Conservation (phyloP, 2,797 vertebrate species). For the Rhinogobio ventralis region DNA sequence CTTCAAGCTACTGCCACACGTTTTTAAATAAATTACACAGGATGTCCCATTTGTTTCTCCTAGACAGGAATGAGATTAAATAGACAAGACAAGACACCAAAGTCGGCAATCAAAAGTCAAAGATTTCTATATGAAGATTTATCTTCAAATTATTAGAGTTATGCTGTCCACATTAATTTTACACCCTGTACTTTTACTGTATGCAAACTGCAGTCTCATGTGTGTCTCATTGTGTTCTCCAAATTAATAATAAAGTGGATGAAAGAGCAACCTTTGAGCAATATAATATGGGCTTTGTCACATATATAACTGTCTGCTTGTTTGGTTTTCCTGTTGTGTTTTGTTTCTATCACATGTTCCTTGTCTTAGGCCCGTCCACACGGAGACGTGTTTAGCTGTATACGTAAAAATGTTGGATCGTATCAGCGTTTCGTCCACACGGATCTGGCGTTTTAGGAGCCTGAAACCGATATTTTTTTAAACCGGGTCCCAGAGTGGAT, state of each 20-base stretch:
- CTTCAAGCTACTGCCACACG: background rate
- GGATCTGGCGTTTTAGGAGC: too few relatives aligned
- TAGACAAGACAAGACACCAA: background rate
- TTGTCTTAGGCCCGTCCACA: too few relatives aligned
- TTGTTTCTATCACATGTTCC: too few relatives aligned
- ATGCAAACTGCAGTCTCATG: background rate
- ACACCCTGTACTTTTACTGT: background rate
- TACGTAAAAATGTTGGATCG: too few relatives aligned
- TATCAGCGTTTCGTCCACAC: too few relatives aligned
- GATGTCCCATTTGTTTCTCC: background rate
- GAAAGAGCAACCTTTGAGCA: background rate
- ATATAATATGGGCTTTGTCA: background rate
- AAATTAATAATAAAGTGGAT: background rate
- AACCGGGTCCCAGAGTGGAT: too few relatives aligned
- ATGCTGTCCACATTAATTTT: background rate
- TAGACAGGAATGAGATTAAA: background rate
- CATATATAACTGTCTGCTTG: too few relatives aligned
- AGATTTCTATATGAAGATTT: background rate
- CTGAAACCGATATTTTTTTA: too few relatives aligned
- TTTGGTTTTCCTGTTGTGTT: too few relatives aligned
- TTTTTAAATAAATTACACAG: background rate
- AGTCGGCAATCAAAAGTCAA: background rate
- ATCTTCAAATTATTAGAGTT: background rate
- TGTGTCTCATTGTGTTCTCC: background rate
- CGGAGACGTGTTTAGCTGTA: too few relatives aligned